Evolutionary conservation across 1,140 invertebrate species (phyloP).

Genomic region (Scylla paramamosain): DNA sequence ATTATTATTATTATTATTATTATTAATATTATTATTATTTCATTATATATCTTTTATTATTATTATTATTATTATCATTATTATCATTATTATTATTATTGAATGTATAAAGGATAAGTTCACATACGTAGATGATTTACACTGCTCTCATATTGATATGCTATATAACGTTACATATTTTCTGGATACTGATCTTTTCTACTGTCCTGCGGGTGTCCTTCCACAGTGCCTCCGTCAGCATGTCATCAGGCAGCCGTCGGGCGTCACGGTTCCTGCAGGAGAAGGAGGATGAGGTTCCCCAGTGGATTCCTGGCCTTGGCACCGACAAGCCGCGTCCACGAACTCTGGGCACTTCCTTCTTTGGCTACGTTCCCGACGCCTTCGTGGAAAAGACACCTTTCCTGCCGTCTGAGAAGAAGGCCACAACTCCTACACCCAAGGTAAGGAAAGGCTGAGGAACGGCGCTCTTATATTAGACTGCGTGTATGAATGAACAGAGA

Average conservation of each 20-base stretch:
- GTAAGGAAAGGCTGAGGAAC: conserved; percentile 31
- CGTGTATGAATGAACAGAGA: not conserved
- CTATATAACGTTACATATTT: not conserved
- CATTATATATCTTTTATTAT: too few relatives aligned
- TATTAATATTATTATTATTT: too few relatives aligned
- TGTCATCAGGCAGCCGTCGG: conserved; percentile 83
- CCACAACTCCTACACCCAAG: conserved; percentile 48
- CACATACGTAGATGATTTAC: not conserved
- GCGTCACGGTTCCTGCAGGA: conserved; percentile 85
- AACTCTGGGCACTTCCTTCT: conserved; percentile 79
- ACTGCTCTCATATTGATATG: not conserved
- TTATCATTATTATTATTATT: not conserved
- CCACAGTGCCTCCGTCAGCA: conserved; percentile 56
- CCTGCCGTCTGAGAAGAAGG: conserved; percentile 77
- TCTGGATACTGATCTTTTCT: not conserved
- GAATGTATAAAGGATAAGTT: not conserved
- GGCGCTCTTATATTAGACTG: not conserved
- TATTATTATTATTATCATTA: not conserved
- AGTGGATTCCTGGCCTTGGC: conserved; percentile 80
- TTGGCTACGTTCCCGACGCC: conserved; percentile 79
- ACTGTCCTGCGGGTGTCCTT: not conserved
- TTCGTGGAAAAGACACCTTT: conserved; percentile 78
- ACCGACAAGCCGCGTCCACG: conserved; percentile 78
- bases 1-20: too few relatives aligned
- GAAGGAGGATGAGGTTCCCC: conserved; percentile 83